A percentile compares a stretch with the other conserved stretches of the same genome.
Evolutionary conservation across 2,113 vertebrate genomes (phyloP).

Genomic region (Tilapia sparmanii): DNA sequence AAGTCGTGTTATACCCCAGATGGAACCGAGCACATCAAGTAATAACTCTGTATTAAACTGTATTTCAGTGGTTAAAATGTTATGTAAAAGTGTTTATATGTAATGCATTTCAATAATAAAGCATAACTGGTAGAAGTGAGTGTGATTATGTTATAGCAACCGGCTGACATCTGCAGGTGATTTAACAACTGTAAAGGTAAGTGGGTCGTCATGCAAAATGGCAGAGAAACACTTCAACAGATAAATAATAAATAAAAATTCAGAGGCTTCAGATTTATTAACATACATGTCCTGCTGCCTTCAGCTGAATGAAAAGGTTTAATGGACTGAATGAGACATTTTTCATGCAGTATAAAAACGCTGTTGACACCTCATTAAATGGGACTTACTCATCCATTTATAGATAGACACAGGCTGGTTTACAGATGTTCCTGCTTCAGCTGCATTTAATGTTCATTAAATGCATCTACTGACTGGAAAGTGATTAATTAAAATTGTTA

Average conservation of each 20-base stretch:
- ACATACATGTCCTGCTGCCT: background rate
- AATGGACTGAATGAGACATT: background rate
- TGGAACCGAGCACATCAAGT: fast-evolving
- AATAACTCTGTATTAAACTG: background rate
- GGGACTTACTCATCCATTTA: background rate
- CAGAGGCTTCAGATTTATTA: background rate
- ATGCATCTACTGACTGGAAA: background rate
- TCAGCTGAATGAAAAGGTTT: background rate
- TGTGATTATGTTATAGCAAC: background rate
- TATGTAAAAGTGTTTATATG: background rate
- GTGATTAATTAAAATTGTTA: background rate
- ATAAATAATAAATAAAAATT: background rate
- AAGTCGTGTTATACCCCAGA: background rate
- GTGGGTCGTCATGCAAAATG: background rate
- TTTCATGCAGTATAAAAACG: background rate
- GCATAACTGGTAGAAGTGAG: background rate
- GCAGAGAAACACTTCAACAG: background rate
- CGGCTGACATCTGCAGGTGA: background rate
- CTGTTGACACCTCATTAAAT: background rate
- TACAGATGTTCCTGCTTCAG: background rate
- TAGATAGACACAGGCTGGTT: background rate
- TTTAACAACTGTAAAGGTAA: background rate
- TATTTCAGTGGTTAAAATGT: background rate
- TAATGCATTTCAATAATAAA: background rate
- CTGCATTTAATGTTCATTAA: background rate